A percentile compares a stretch with the other conserved stretches of the same genome.
Evolutionary conservation across 2,797 vertebrate genomes (phyloP).

Genomic region (Chrysocyon brachyurus): DNA sequence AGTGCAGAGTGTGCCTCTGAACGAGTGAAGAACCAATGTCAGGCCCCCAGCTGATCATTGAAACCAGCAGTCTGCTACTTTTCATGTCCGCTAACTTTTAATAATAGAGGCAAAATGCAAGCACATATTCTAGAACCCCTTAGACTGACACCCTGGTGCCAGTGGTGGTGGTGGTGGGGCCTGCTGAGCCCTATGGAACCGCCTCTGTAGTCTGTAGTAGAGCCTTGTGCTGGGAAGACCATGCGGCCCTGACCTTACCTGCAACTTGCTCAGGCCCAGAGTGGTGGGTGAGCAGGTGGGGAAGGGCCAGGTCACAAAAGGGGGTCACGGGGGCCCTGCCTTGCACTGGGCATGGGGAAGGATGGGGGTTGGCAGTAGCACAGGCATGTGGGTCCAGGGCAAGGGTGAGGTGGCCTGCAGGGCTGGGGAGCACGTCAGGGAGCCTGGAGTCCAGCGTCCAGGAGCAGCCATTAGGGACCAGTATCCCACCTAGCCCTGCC

Average conservation of each 20-base stretch:
- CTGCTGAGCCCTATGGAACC: too few relatives aligned
- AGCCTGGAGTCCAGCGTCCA: not conserved
- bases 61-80: not conserved
- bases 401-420: not conserved
- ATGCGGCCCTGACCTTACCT: not conserved
- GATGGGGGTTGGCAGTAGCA: not conserved
- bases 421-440: not conserved
- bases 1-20: fast-evolving
- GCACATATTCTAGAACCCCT: not conserved
- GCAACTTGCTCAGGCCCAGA: not conserved
- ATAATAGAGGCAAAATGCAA: not conserved
- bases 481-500: not conserved
- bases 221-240: not conserved
- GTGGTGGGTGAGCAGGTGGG: fast-evolving
- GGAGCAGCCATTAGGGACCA: not conserved
- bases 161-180: too few relatives aligned
- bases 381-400: fast-evolving
- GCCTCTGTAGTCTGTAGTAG: fast-evolving
- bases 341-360: not conserved
- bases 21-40: not conserved
- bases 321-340: not conserved
- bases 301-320: not conserved
- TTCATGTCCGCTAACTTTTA: not conserved
- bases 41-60: fast-evolving
- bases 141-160: fast-evolving